Evolutionary conservation across 2,113 vertebrate genomes (phyloP).

Genomic region (Spizaetus ornatus): DNA sequence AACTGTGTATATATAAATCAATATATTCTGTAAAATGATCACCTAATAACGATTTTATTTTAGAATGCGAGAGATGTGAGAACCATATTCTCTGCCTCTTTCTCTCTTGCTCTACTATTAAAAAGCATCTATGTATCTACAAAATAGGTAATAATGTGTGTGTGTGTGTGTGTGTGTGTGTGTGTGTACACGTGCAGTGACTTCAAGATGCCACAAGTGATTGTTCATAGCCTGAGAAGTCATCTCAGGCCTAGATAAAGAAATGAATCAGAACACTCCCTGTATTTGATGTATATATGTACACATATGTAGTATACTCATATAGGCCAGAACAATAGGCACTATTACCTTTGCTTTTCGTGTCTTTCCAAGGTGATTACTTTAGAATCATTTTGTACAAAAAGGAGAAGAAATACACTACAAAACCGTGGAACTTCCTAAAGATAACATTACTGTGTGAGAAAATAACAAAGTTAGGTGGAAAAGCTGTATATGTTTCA

Average conservation of each 20-base stretch:
- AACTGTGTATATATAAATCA: neutral
- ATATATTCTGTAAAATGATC: neutral
- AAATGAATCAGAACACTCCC: neutral
- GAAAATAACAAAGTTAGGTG: neutral
- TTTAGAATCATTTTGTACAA: neutral
- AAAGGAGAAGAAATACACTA: neutral
- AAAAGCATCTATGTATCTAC: neutral
- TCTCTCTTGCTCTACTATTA: neutral
- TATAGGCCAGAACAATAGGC: neutral
- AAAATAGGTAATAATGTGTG: neutral
- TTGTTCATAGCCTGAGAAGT: neutral
- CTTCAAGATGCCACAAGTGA: neutral
- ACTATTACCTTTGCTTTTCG: neutral
- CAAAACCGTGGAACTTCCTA: neutral
- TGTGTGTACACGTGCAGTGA: neutral
- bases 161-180: neutral
- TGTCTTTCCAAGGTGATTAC: neutral
- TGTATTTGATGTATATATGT: neutral
- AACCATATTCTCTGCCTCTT: neutral
- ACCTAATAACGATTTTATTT: neutral
- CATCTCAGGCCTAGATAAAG: neutral
- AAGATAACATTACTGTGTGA: neutral
- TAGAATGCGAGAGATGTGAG: neutral
- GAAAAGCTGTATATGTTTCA: neutral
- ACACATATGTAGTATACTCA: neutral